Conservation (phyloP, 1,140 invertebrate species). For the Agrilus planipennis region DNA sequence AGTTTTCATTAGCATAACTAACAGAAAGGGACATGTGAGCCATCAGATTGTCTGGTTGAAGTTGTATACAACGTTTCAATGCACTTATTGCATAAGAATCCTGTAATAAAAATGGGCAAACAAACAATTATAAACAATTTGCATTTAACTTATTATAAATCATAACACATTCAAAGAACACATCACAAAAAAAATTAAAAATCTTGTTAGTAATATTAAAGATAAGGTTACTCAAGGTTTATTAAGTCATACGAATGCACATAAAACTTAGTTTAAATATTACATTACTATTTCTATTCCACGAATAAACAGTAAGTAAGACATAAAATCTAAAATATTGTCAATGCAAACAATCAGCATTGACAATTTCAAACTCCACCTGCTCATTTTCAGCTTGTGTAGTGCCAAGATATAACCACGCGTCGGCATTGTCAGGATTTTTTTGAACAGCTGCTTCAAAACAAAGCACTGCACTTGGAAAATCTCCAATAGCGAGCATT, state of each 20-base stretch:
- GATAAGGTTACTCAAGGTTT: no score
- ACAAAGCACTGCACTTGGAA: slow-evolving; percentile 88
- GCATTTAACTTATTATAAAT: no score
- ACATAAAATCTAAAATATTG: no score
- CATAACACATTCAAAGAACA: no score
- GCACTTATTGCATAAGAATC: slow-evolving; percentile 83
- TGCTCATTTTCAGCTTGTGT: slow-evolving; percentile 91
- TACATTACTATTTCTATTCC: no score
- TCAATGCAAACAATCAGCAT: no score
- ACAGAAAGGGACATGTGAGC: slow-evolving; percentile 86
- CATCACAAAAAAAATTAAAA: no score
- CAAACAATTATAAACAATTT: background rate
- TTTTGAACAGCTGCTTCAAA: slow-evolving; percentile 93
- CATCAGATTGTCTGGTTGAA: slow-evolving; percentile 69
- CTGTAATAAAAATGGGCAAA: slow-evolving; percentile 29
- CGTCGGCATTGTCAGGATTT: slow-evolving; percentile 65
- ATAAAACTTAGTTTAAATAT: no score
- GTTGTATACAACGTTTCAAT: slow-evolving; percentile 68
- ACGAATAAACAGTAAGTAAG: no score
- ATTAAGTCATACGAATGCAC: no score
- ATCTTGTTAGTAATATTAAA: no score
- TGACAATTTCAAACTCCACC: slow-evolving; percentile 34
- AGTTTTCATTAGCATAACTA: slow-evolving; percentile 92
- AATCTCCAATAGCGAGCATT: slow-evolving; percentile 72
- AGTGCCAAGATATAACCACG: slow-evolving; percentile 71